Base-by-base conservation (phyloP, 1,140 invertebrate species). In the Drosophila guanche region DNA sequence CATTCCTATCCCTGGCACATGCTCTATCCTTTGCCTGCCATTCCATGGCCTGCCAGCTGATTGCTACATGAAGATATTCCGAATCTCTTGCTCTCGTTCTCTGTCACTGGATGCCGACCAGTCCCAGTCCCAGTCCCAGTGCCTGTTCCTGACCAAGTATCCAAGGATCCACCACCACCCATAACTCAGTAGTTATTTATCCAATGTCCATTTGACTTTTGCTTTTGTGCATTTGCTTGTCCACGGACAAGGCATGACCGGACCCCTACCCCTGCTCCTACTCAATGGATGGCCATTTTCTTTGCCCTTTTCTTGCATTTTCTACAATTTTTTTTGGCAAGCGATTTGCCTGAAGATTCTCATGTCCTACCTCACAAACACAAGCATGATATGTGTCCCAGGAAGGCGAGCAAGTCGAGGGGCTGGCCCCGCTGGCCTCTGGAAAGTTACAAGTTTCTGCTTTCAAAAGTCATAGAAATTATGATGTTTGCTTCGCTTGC, bases 401-500 rank as follows among this genome's bases (percentile, higher is more conserved):
- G 7, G 7, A 20, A 20, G 29, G 29, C 3, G 0, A 8, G 16
- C 16, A 33, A n/a, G n/a, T n/a, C n/a, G 29, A 33, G 29, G 33
- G 10, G 8, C 10, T 12, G 33, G 4, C 33, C 25, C 25, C 33
- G 10, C 33, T 37, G 60, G 52, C 41, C 70, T 52, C 78, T 88
- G 83, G 58, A 88, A 88, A 88, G 88, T 86, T 88, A 88, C 83
- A 88, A 76, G 83, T 88, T 88, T 88, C 83, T 80, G 83, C 83
- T 88, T 88, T 88, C 83, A 88, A 58, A 88, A 88, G 78, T 88
- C 83, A 76, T 88, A 88, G 78, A 88, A 88, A 88, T 88, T 88
- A 88, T 88, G 88, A 88, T 88, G 83, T 88, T 88, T 88, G 74
- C 78, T 79, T 88, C 83, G 83, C 80, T 88, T 88, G 88, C 83